Conservation (phyloP, 1,140 invertebrate species). For the Nasonia longicornis region DNA sequence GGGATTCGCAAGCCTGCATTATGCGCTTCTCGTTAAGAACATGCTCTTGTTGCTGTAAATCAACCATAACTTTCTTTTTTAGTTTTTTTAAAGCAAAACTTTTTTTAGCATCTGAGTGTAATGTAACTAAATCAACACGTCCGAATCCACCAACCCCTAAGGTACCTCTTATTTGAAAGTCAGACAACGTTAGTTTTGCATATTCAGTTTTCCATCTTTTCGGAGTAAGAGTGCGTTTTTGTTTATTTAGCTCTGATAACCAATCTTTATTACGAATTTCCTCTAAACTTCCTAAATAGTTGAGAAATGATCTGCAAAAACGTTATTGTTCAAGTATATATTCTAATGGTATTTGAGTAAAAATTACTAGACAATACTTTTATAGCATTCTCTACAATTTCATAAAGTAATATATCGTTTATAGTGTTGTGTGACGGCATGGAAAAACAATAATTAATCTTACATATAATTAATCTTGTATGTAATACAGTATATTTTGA, state of each 20-base stretch:
- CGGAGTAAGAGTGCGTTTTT: slow-evolving; percentile 60
- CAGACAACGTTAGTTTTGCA: slow-evolving; percentile 78
- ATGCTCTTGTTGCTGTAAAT: slow-evolving; percentile 93
- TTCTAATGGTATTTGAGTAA: not conserved
- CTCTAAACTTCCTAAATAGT: slow-evolving; percentile 69
- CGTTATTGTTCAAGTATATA: not conserved
- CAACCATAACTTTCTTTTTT: slow-evolving; percentile 92
- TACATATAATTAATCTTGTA: no score
- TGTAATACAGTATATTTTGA: no score
- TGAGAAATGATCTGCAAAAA: slow-evolving; percentile 67
- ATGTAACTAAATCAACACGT: slow-evolving; percentile 85
- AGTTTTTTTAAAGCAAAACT: slow-evolving; percentile 91
- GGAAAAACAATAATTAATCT: no score
- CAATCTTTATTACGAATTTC: slow-evolving; percentile 65
- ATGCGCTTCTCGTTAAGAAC: slow-evolving; percentile 93
- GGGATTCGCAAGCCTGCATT: slow-evolving; percentile 83
- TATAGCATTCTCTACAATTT: no score
- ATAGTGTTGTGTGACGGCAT: no score
- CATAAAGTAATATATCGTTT: no score
- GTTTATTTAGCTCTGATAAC: slow-evolving; percentile 63
- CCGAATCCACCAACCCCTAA: slow-evolving; percentile 95
- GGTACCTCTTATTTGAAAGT: slow-evolving; percentile 86
- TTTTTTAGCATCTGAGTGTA: slow-evolving; percentile 70
- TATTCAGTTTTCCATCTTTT: slow-evolving; percentile 68
- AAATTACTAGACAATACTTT: not conserved